Evolutionary conservation across 1,140 invertebrate genomes (phyloP).

Genomic region (Dendrolimus punctatus): DNA sequence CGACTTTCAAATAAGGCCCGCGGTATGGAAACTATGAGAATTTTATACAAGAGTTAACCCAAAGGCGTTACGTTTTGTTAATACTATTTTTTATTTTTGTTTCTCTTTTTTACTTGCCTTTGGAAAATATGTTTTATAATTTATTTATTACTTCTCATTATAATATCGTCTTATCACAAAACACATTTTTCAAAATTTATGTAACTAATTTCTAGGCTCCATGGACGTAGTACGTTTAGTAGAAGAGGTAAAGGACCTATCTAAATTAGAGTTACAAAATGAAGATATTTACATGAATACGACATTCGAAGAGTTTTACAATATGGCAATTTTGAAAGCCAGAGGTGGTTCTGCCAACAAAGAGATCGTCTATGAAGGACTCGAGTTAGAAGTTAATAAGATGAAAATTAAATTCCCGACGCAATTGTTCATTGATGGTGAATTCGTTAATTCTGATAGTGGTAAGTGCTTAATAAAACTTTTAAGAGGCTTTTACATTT

Average conservation of each 20-base stretch:
- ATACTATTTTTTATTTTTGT: too few species aligned
- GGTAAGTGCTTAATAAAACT: constrained; percentile 29
- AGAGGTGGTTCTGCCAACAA: constrained; percentile 73
- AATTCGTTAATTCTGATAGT: constrained; percentile 86
- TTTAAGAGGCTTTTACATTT: too few species aligned
- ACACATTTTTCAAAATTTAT: too few species aligned
- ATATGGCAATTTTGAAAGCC: constrained; percentile 76
- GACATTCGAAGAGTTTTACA: constrained; percentile 86
- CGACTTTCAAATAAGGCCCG: too few species aligned
- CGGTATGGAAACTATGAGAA: too few species aligned
- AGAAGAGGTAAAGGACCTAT: constrained; percentile 92
- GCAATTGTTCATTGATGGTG: constrained; percentile 93
- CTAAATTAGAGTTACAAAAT: constrained; percentile 85
- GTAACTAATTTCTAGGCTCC: constrained; percentile 69
- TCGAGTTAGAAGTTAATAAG: constrained; percentile 87
- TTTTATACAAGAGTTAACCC: too few species aligned
- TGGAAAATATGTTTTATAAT: too few species aligned
- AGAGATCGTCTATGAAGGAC: constrained; percentile 79
- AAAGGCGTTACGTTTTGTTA: too few species aligned
- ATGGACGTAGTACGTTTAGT: constrained; percentile 97
- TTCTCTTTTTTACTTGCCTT: too few species aligned
- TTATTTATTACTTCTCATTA: too few species aligned
- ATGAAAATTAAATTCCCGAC: constrained; percentile 88
- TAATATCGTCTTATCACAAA: too few species aligned
- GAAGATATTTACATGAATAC: constrained; percentile 96